phyloP scores from a whole-genome alignment of 2,888 invertebrate genomes.

The Brachyopa scutellaris region DNA sequence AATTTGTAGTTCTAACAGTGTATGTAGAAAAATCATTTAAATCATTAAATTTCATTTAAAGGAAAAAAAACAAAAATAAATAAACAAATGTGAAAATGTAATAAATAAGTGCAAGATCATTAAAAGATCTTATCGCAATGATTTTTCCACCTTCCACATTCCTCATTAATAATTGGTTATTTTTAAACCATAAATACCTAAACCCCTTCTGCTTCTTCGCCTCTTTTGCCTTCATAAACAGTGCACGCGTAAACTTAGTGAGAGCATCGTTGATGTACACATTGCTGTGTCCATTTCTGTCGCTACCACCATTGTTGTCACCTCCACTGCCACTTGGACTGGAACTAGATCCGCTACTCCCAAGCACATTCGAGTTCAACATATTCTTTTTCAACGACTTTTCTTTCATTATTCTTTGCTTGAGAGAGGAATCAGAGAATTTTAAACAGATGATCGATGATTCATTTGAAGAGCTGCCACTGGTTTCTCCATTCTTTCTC shows the following conservation, averaged over 20 bases:
- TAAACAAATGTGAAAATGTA: too few relatives aligned
- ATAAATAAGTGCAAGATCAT: not conserved
- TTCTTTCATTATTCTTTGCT: not conserved
- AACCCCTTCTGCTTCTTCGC: not conserved
- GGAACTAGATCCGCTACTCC: not conserved
- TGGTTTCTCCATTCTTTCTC: not conserved
- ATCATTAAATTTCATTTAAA: too few relatives aligned
- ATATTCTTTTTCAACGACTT: not conserved
- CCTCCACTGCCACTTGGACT: not conserved
- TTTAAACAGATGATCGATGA: not conserved
- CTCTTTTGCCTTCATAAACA: not conserved
- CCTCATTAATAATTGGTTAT: not conserved
- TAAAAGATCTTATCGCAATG: not conserved
- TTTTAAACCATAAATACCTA: conserved; percentile 3
- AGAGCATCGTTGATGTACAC: not conserved
- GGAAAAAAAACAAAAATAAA: too few relatives aligned
- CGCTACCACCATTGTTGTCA: not conserved
- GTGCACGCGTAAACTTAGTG: not conserved
- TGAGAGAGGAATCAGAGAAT: not conserved
- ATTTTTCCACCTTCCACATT: conserved; percentile 10
- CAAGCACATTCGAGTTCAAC: not conserved
- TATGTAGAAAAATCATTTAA: too few relatives aligned
- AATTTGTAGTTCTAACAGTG: too few relatives aligned
- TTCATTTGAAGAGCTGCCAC: not conserved
- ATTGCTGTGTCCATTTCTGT: not conserved